Base-by-base conservation (phyloP, 1,140 invertebrate genomes). In the Drosophila repletoides region DNA sequence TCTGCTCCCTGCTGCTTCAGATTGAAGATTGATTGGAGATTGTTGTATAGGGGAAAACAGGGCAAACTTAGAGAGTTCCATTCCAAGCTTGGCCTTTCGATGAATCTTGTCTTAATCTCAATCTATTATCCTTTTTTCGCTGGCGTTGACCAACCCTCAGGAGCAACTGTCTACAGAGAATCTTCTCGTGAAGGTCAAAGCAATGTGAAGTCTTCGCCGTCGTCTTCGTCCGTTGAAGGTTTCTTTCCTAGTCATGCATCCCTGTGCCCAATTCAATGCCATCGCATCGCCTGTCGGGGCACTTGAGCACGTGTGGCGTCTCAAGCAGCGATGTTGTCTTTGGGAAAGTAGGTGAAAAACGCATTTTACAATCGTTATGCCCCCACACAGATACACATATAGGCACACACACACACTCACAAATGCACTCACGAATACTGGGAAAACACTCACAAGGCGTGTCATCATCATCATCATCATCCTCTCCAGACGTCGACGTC, bases 251-350 rank as follows among this genome's bases (percentile, higher is more conserved):
- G 9, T 29, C 9, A 5, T 51, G 21, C 51, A 51, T 26, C 33
- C 56, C 43, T 59, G 22, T 49, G 17, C 24, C 31, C 43, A 49
- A 26, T 28, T 64, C 51, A 56, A 56, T 58, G 53, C 53, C 60
- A 52, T n/a, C 5, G 28, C 40, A 41, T 29, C 12, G 7, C 6
- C 12, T 49, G 45, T 45, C 34, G 34, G 51, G 56, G 76, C 71
- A 80, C 76, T 80, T 80, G 61, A 76, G 76, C 76, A 80, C 76
- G 76, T 81, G 76, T 80, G 72, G 51, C 41, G 76, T 81, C 76
- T 80, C 76, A 76, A 80, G 76, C 76, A 67, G 56, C 65, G 53
- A 22, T 5, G 17, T 14, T 49, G 31, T 22, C 61, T 56, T 14
- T 48, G 33, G 43, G 51, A 65, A 69, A 56, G 66, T 69, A 65